Base-by-base conservation (phyloP, 2,113 vertebrate genomes). In the Physeter macrocephalus region DNA sequence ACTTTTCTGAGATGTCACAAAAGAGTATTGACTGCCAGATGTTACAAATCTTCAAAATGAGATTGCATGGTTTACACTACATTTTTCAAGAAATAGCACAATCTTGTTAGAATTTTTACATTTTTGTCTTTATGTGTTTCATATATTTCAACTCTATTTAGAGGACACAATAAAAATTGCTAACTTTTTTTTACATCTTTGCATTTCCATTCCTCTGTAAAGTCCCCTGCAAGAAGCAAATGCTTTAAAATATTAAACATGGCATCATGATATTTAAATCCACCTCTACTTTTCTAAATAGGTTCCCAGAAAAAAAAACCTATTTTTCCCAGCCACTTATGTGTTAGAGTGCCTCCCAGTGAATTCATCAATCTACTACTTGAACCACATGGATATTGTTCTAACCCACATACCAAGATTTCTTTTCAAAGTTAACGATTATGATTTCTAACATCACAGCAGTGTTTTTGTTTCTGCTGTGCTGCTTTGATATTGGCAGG, bases 401-500 rank as follows among this genome's bases (percentile, higher is more conserved):
- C 88, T 98, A 98, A 96, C 89, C 82, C 93, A n/a, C 0, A 18
- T 78, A 90, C 74, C 41, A 95, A 96, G 57, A 81, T 87, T 97
- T 96, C 71, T 90, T 97, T 98, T 97, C 85, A 64, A 81, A 86
- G 43, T 91, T 94, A 97, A 98, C 90, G 97, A 41, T 85, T 88
- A 95, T 94, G 69, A 89, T 75, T 97, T 97, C 93, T 94, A 91
- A 88, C 87, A 96, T 94, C 52, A 97, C 61, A 64, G 87, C 83
- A 91, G 59, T 94, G 74, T 94, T 98, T 98, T 98, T 97, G 89
- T 98, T 98, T 98, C 91, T 97, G 84, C 83, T 94, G 46, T 71
- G 86, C 72, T 88, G n/a, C 96, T 98, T 98, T 98, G 96, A 97
- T 98, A 98, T 69, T 95, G 96, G 74, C 96, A 98, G 92, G 93